Evolutionary conservation across 2,888 invertebrate species (phyloP).

Genomic region (Sarcophaga caerulescens): DNA sequence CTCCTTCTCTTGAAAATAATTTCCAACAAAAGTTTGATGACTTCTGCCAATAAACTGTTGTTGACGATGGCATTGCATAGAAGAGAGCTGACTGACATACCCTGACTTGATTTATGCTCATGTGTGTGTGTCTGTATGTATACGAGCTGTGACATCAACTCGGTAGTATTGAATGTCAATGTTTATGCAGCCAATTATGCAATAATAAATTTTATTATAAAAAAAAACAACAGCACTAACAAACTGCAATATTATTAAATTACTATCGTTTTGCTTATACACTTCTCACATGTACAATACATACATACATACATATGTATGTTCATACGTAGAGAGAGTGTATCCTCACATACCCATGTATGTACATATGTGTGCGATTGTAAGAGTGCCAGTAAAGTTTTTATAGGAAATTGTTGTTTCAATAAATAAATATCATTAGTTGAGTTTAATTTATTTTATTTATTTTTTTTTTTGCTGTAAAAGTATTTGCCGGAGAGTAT

Average conservation of each 20-base stretch:
- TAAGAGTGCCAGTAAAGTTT: not conserved
- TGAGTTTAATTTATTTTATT: no score
- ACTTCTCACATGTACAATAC: no score
- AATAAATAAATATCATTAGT: constrained; percentile 21
- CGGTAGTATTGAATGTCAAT: constrained; percentile 56
- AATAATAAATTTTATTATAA: constrained; percentile 62
- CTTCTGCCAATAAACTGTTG: no score
- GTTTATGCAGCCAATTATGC: constrained; percentile 66
- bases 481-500: no score
- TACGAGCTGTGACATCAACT: not conserved
- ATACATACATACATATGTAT: no score
- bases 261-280: not conserved
- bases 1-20: no score
- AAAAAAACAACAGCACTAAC: not conserved
- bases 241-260: not conserved
- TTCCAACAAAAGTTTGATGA: no score
- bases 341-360: no score
- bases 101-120: constrained; percentile 32
- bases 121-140: not conserved
- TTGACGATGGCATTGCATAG: not conserved
- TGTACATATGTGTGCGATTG: not conserved
- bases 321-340: no score
- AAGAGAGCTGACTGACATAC: not conserved
- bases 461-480: no score
- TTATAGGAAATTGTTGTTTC: constrained; percentile 17